Conservation (phyloP, 2,113 vertebrate genomes). For the Galbula dea region DNA sequence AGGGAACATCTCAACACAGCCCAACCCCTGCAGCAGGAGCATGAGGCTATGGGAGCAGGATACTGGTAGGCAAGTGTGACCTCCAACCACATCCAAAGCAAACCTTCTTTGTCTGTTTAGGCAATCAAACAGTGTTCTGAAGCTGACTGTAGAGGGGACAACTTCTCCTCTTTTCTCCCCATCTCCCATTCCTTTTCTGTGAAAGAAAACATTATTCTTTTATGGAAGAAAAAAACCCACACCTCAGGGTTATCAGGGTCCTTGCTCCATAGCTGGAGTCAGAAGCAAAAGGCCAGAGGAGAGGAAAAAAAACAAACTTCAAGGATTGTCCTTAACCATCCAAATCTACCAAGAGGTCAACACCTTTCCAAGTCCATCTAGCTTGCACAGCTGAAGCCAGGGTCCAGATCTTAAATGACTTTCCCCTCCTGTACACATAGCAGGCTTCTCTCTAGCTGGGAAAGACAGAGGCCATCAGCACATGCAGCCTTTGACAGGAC, state of each 20-base stretch:
- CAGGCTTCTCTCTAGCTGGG: not conserved
- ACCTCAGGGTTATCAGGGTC: not conserved
- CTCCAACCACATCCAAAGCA: not conserved
- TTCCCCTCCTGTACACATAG: not conserved
- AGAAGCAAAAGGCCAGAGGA: not conserved
- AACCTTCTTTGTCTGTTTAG: not conserved
- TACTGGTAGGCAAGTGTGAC: not conserved
- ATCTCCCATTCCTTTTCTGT: too few species aligned
- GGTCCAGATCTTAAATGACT: not conserved
- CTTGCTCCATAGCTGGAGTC: not conserved
- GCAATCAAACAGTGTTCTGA: not conserved
- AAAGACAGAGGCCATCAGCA: not conserved
- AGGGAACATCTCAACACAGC: not conserved
- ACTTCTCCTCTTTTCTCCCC: not conserved
- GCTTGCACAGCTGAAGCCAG: not conserved
- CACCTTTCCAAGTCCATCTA: not conserved
- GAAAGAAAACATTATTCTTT: too few species aligned
- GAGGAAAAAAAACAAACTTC: not conserved
- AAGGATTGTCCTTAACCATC: not conserved
- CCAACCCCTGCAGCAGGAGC: not conserved
- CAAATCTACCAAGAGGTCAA: not conserved
- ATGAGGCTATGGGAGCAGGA: fast-evolving
- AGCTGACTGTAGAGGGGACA: not conserved
- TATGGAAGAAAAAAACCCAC: not conserved
- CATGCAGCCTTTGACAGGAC: constrained; percentile 29